phyloP scores from a whole-genome alignment of 2,113 vertebrate genomes.

The Rhegmatorhina hoffmannsi region DNA sequence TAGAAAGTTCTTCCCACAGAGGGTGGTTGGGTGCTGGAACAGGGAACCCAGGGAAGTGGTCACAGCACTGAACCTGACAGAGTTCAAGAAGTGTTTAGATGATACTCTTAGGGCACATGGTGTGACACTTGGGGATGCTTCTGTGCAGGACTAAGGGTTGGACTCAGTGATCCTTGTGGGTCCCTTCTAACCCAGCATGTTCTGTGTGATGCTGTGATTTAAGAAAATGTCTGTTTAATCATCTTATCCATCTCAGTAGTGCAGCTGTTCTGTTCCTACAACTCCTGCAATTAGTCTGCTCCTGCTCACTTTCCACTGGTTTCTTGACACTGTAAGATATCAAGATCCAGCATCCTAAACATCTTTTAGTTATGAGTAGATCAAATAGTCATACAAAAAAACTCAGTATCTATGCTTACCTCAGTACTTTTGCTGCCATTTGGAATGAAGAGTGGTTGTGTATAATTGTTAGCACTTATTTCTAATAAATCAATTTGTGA shows the following conservation, averaged over 20 bases:
- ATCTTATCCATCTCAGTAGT: not conserved
- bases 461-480: not conserved
- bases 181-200: not conserved
- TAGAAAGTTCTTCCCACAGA: not conserved
- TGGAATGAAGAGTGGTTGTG: not conserved
- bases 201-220: not conserved
- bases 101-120: not conserved
- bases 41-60: not conserved
- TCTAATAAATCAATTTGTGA: not conserved
- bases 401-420: not conserved
- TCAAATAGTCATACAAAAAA: not conserved
- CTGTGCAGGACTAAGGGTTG: not conserved
- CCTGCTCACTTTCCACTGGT: not conserved
- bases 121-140: not conserved
- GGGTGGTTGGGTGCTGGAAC: not conserved
- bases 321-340: not conserved
- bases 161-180: not conserved
- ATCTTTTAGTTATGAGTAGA: not conserved
- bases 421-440: not conserved
- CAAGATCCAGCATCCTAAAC: not conserved
- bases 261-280: not conserved
- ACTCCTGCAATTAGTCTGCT: not conserved
- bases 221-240: not conserved
- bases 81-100: not conserved
- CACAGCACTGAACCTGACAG: not conserved